These are phyloP conservation scores for Platysteira castanea DNA, from an alignment of 2,113 vertebrate species.

Conservation along the genomic window DNA sequence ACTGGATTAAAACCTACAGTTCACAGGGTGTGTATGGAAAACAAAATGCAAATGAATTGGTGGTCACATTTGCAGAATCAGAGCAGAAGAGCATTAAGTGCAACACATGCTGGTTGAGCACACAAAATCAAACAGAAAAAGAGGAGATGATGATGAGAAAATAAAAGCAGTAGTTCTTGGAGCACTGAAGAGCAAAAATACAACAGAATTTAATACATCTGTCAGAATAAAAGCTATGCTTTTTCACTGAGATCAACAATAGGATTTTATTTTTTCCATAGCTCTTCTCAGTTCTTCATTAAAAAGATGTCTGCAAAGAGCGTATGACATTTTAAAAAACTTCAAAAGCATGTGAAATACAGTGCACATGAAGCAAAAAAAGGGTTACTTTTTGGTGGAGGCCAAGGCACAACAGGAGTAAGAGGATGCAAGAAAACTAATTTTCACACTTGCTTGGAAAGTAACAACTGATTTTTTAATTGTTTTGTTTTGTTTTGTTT, in stretches of 20 bases:
- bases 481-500: not conserved
- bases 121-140: not conserved
- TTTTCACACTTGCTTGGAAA: not conserved
- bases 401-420: not conserved
- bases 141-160: not conserved
- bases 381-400: not conserved
- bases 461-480: not conserved
- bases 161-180: not conserved
- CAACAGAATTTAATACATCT: not conserved
- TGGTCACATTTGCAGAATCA: not conserved
- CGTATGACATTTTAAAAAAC: not conserved
- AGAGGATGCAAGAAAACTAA: not conserved
- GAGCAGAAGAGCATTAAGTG: not conserved
- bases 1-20: not conserved
- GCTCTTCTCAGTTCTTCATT: not conserved
- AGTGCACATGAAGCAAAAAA: not conserved
- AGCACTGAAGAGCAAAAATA: not conserved
- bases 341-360: not conserved
- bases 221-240: not conserved
- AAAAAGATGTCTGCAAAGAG: not conserved
- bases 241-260: not conserved
- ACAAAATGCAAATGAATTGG: not conserved
- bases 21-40: not conserved
- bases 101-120: not conserved
- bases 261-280: not conserved